Evolutionary conservation across 1,140 invertebrate species (phyloP), one percentile per base, ranked within the genome.

Genomic region (Steinernema feltiae): DNA sequence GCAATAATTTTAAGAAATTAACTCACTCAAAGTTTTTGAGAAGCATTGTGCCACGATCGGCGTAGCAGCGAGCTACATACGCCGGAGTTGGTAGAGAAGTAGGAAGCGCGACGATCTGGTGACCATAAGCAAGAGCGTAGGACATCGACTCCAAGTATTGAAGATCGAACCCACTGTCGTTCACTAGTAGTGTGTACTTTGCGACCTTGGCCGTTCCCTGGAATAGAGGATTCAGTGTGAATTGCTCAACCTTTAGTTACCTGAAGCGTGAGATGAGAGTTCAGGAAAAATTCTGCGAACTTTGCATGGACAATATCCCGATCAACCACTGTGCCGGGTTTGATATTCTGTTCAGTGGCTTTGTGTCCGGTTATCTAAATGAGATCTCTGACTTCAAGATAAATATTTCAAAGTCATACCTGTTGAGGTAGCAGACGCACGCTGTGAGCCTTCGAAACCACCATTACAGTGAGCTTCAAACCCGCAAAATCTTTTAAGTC

Each of bases 91-190:
- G 76, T 7, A 77, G 30, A 12, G 53, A 41, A 0, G 70, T 70
- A 3, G 76, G 76, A 21, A 71, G 72, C 30, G 46, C 35, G 18
- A 77, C 76, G 31, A 77, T 77, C 63, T 77, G 76, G 35, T 77
- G 72, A 30, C 73, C 76, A 24, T 73, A 77, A 41, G 32, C 27
- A 1, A 74, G 29, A 17, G 73, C 69, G 48, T 74, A 69, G 46
- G 31, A 30, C 1, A 74, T 27, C 18, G 32, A 29, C 32, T 74
- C 48, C 1, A 74, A 1, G 0, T 32, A 31, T 32, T 74, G 48
- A 29, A 18, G 18, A 31, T 17, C 24, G 17, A 74, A 29, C 27
- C 69, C 48, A 7, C 30, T 29, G 21, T 74, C 53, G 69, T 74
- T 31, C 21, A 29, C 18, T 15, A 74, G 29, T 12, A 74, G 41